A percentile compares a stretch with the other conserved stretches of the same genome.
These are phyloP conservation scores for Phenganax subtilis DNA, from an alignment of 92 coral and sea anemone genomes.

Conservation along the genomic window DNA sequence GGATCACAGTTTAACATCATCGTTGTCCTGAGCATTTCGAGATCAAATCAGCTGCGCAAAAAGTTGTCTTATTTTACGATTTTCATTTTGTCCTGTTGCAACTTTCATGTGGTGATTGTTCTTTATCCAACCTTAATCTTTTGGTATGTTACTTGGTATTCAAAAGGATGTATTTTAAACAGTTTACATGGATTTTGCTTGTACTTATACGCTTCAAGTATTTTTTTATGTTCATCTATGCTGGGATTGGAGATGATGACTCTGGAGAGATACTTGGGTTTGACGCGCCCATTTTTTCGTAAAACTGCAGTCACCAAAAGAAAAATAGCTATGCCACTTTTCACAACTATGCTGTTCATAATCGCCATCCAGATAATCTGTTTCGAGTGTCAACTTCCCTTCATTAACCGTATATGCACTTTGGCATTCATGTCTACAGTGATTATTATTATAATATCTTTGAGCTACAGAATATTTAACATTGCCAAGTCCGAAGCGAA, in stretches of 20 bases:
- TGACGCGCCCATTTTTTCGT: neutral
- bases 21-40: neutral
- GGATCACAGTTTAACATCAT: neutral
- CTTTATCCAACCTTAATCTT: neutral
- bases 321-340: neutral
- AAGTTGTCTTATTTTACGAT: neutral
- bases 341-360: neutral
- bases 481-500: neutral
- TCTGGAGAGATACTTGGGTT: neutral
- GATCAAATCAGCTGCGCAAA: neutral
- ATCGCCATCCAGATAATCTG: neutral
- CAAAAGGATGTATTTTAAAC: neutral
- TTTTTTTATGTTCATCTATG: neutral
- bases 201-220: neutral
- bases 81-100: neutral
- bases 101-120: neutral
- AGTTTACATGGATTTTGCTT: neutral
- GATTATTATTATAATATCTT: neutral
- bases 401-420: neutral
- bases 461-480: neutral
- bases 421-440: neutral
- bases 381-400: neutral
- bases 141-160: neutral
- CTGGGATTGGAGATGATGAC: neutral
- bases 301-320: neutral